Evolutionary conservation across 2,888 invertebrate species (phyloP).

Genomic region (Lobophora halterata): DNA sequence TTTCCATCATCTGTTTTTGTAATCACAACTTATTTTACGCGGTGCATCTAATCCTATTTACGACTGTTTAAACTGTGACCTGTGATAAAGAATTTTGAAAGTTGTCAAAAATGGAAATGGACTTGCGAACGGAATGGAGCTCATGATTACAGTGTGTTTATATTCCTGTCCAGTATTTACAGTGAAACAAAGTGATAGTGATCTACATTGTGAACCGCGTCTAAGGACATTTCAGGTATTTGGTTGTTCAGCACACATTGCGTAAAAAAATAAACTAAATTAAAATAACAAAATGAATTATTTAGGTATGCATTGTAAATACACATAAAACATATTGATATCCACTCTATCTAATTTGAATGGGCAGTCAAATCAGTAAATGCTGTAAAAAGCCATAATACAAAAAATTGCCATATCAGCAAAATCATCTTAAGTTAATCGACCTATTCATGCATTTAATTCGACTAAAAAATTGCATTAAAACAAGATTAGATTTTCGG

Average conservation of each 20-base stretch:
- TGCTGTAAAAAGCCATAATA: no score
- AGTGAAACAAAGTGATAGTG: constrained; percentile 78
- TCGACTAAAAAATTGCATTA: no score
- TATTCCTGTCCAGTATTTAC: constrained; percentile 59
- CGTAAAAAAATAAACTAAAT: no score
- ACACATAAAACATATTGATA: no score
- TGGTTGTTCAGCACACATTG: constrained; percentile 25
- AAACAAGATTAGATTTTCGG: no score
- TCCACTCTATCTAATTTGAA: no score
- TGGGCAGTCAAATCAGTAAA: no score
- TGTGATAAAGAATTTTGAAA: constrained; percentile 58
- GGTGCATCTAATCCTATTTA: constrained; percentile 29
- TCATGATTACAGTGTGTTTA: constrained; percentile 74
- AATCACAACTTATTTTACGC: constrained; percentile 43
- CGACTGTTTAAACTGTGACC: constrained; percentile 48
- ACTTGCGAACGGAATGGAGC: constrained; percentile 74
- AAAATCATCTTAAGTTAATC: no score
- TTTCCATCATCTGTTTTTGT: constrained; percentile 62
- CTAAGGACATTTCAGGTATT: constrained; percentile 71
- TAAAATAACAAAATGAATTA: no score
- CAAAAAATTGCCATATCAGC: no score
- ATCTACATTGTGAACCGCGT: constrained; percentile 67
- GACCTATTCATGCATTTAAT: no score
- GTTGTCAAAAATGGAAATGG: constrained; percentile 55
- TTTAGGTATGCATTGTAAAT: no score